A percentile compares a stretch with the other conserved stretches of the same genome.
These are phyloP conservation scores for Megathymus violae DNA, from an alignment of 1,140 invertebrate species.

Conservation along the genomic window DNA sequence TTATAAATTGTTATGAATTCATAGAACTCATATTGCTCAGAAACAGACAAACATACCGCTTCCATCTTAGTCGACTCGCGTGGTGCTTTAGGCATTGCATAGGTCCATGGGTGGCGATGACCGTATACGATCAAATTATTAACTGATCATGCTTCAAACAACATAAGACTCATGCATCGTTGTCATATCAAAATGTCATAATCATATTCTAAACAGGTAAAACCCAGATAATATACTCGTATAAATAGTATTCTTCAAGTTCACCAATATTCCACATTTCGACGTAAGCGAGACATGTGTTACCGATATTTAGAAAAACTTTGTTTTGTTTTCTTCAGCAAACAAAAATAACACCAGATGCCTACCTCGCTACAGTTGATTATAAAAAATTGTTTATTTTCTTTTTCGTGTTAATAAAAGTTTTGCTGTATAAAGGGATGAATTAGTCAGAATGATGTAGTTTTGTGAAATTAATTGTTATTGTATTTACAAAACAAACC, in stretches of 20 bases:
- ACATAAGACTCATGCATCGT: no score
- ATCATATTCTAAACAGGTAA: no score
- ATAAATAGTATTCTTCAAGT: not conserved
- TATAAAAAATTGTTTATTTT: constrained; percentile 11
- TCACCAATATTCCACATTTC: not conserved
- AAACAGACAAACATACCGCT: no score
- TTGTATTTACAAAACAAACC: constrained; percentile 28
- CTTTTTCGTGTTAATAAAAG: constrained; percentile 12
- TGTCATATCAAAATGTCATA: no score
- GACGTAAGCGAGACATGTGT: not conserved
- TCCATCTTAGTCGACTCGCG: no score
- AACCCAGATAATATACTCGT: not conserved
- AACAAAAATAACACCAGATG: constrained; percentile 18
- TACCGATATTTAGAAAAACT: constrained; percentile 9
- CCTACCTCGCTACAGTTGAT: not conserved
- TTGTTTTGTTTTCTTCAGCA: constrained; percentile 8
- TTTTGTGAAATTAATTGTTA: constrained; percentile 26
- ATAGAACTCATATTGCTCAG: no score
- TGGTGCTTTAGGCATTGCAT: no score
- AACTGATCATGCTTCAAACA: no score
- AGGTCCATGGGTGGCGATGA: no score
- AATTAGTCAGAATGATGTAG: constrained; percentile 14
- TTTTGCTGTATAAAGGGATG: constrained; percentile 12
- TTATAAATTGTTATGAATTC: no score
- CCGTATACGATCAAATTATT: no score